phyloP scores from a whole-genome alignment of 2,113 vertebrate species.

The Felis catus region F.catus_Fca126_mat1.0 CM031428.1:59146001-59146500 shows the following conservation, averaged over 20 bases:
- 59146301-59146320: neutral
- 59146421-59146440: constrained; percentile 84
- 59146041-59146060: neutral
- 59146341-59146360: neutral
- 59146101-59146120: neutral
- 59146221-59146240: neutral
- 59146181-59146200: neutral
- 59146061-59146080: neutral
- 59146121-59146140: neutral
- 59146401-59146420: constrained; percentile 78
- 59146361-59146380: neutral
- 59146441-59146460: constrained; percentile 81
- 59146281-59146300: neutral
- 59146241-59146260: neutral
- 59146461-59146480: constrained; percentile 85
- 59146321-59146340: neutral
- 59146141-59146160: neutral
- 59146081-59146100: neutral
- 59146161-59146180: neutral
- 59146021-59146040: neutral
- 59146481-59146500: constrained; percentile 82
- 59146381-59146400: constrained; percentile 77
- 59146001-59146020: neutral
- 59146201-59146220: neutral
- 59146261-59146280: neutral